Base-by-base conservation (phyloP, 2,888 invertebrate species). In the Melinaea marsaeus region DNA sequence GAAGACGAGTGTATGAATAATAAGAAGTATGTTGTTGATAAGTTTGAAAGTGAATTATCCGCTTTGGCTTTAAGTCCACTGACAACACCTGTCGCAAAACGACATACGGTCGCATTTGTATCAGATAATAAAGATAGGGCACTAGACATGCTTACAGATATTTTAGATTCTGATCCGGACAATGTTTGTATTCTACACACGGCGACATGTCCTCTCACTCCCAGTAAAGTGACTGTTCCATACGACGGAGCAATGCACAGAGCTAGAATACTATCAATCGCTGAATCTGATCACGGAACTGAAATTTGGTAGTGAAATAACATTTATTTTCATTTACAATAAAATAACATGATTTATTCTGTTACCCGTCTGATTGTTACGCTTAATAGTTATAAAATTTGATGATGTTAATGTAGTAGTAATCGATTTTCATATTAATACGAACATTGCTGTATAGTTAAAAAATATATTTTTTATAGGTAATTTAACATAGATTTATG, bases 241-340 rank as follows among this genome's bases (percentile, higher is more conserved):
- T 86, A 88, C 60, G 94, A 93, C 83, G 88, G 92, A 69, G 90
- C 88, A 66, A 90, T 92, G 81, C 93, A 93, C 80, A 91, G 93
- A 71, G 94, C 93, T 64, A 91, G 93, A 78, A 93, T 94, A 67
- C 89, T 95, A 69, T 93, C 93, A 64, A 91, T 93, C 68, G 88
- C 92, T 63, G 90, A 90, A 76, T 89, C 93, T 13, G 93, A 94
- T 71, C 92, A 91, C 72, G 93, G 93, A 68, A 95, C 95, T 62
- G 95, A 95, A 90, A 95, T 95, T 79, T 95, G 95, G 95, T 95
- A 91, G 88, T 75, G 57, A 42, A 42, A 9, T 42, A 42, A 42
- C 42, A 57, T 59, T 62, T 58, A 13, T 62, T 56, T 57, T 61
- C 46, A 9, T 51, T 32, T 32, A 32, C n/a, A 11, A 32, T 32